Evolutionary conservation across 2,888 invertebrate genomes (phyloP), one percentile per base, ranked within the genome.

Genomic region (Amiota mariae): DNA sequence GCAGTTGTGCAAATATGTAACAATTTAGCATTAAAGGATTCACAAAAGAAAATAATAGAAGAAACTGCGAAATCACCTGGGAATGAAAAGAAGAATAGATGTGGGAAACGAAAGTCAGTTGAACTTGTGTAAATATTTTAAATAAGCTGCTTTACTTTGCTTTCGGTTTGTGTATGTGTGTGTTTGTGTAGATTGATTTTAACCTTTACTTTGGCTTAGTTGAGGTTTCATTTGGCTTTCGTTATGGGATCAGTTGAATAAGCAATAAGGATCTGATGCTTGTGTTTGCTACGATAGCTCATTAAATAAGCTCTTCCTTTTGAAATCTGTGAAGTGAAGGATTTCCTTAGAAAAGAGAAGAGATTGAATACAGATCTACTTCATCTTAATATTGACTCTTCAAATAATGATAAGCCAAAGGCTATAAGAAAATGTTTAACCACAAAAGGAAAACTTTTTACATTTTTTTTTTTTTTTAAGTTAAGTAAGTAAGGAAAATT

Each of bases 1-100:
- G 51, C 54, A 54, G 54, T 68, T 68, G 67, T 54, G 67, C 51
- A 68, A 68, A 68, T 68, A 68, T 54, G 67, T 47, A 68, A 49
- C 48, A 66, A 66, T 66, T 66, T 66, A 48, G 63, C 8, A 54
- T 54, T 54, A 54, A 15, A 13, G 15, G 54, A 13, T 15, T 54
- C n/a, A 54, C 54, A 54, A n/a, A 12, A 54, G 54, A 12, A n/a
- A n/a, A 12, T n/a, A 54, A 54, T 15, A 54, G 15, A 13, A 54
- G 15, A 11, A 54, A 54, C 54, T 1, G 54, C 11, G 15, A 54
- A 13, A 54, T 54, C 54, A 54, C 8, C 12, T n/a, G 15, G 15
- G 54, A 68, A 54, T 24, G 15, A 24, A 24, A 54, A 6, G 13
- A 51, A 24, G 54, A 54, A 68, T 20, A 54, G 46, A 63, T 12